Evolutionary conservation across 2,113 vertebrate species (phyloP).

Genomic region (Tiliqua scincoides): DNA sequence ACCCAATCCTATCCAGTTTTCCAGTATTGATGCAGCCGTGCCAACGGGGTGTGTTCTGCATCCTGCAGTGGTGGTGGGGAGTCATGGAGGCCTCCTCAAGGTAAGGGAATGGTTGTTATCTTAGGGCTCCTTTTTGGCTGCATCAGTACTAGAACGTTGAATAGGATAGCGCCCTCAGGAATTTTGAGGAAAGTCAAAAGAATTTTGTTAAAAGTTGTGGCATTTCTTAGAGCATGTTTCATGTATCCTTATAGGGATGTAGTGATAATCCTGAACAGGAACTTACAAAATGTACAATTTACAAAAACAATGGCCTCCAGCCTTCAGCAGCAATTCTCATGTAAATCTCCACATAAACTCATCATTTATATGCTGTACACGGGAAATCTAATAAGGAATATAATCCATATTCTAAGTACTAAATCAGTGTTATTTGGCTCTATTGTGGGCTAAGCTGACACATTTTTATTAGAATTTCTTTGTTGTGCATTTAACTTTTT

Average conservation of each 20-base stretch:
- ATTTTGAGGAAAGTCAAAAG: not conserved
- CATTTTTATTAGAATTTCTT: conserved; percentile 26
- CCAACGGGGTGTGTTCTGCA: too few species aligned
- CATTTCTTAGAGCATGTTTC: not conserved
- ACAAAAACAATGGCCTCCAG: not conserved
- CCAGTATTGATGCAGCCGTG: too few species aligned
- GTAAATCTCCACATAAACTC: conserved; percentile 26
- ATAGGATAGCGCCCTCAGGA: too few species aligned
- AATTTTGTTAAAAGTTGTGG: not conserved
- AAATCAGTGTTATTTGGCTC: not conserved
- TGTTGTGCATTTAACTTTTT: not conserved
- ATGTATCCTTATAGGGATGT: not conserved
- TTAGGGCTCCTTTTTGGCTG: too few species aligned
- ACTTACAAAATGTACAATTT: not conserved
- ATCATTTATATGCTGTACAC: not conserved
- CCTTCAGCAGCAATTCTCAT: conserved; percentile 15
- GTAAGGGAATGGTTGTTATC: too few species aligned
- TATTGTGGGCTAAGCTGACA: not conserved
- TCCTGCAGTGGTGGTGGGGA: too few species aligned
- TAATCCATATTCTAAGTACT: conserved; percentile 3
- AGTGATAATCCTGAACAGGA: conserved; percentile 4
- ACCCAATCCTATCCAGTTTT: too few species aligned
- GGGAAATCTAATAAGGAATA: not conserved
- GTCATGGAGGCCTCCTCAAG: too few species aligned
- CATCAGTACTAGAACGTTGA: too few species aligned